A percentile compares a stretch with the other conserved stretches of the same genome.
Conservation (phyloP, 2,888 invertebrate genomes). For the Diogma glabrata region DNA sequence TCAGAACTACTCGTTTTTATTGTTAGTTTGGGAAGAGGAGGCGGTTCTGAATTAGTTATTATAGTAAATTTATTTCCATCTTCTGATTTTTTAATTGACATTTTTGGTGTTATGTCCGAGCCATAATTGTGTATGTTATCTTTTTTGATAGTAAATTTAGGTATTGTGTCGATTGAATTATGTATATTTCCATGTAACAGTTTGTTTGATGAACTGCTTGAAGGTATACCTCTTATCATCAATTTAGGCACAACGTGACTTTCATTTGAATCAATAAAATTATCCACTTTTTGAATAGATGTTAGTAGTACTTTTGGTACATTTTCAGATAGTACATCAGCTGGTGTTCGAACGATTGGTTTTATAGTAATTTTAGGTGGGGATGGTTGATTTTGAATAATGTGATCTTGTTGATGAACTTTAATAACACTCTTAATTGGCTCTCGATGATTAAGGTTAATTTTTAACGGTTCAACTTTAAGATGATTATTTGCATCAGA, state of each 20-base stretch:
- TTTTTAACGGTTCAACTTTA: slow-evolving; percentile 37
- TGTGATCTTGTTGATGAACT: slow-evolving; percentile 9
- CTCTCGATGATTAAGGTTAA: slow-evolving; percentile 29
- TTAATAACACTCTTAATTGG: slow-evolving; percentile 18
- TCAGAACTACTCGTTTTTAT: slow-evolving; percentile 39
- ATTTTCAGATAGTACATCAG: slow-evolving; percentile 24
- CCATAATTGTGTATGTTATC: slow-evolving; percentile 4
- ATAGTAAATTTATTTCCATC: slow-evolving; percentile 7
- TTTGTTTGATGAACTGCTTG: slow-evolving; percentile 18
- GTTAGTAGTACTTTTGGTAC: slow-evolving; percentile 27
- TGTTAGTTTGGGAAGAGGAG: slow-evolving; percentile 45
- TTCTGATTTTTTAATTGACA: slow-evolving; percentile 9
- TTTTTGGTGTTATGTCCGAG: background rate
- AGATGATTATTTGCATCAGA: slow-evolving; percentile 17
- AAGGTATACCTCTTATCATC: slow-evolving; percentile 27
- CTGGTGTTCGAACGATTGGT: slow-evolving; percentile 22
- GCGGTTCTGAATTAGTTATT: slow-evolving; percentile 17
- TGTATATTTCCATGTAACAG: slow-evolving; percentile 5
- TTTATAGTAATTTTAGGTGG: slow-evolving; percentile 28
- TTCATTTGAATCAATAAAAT: slow-evolving; percentile 18
- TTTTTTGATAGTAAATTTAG: slow-evolving; percentile 9
- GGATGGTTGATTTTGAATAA: slow-evolving; percentile 11
- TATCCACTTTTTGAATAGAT: slow-evolving; percentile 9
- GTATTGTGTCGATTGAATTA: background rate
- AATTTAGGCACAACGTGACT: slow-evolving; percentile 36